Evolutionary conservation across 37 sponge, comb jelly and placozoan genomes (phyloP), one percentile per base, ranked within the genome.

Genomic region (Tethya wilhelma): DNA sequence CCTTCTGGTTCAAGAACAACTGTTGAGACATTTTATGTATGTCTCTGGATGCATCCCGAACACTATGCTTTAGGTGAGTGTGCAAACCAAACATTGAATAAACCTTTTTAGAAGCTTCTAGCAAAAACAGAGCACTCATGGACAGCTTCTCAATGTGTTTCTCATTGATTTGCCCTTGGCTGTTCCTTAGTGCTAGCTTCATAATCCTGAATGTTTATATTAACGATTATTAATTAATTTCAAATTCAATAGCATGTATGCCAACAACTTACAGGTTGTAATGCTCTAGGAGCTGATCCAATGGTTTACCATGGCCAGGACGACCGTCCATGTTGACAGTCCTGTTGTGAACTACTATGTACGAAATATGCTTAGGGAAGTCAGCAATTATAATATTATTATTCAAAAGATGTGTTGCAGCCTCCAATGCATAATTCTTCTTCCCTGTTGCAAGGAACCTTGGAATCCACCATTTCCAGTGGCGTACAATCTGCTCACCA

Each of bases 221-320:
- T n/a, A n/a, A n/a, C n/a, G n/a, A n/a, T n/a, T n/a, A n/a, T n/a
- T n/a, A n/a, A n/a, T n/a, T n/a, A n/a, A n/a, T n/a, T n/a, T n/a
- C n/a, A n/a, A n/a, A n/a, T n/a, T n/a, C n/a, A n/a, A n/a, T n/a
- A n/a, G n/a, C n/a, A n/a, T n/a, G n/a, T n/a, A n/a, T n/a, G n/a
- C n/a, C n/a, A n/a, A n/a, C n/a, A n/a, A n/a, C n/a, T n/a, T n/a
- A n/a, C n/a, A n/a, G n/a, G n/a, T n/a, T n/a, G n/a, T n/a, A 74
- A 55, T 74, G 75, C 37, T 74, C 75, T 59, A 74, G 20, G 7
- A 31, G 34, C 56, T 74, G 75, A 12, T 74, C 75, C 4, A 74
- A n/a, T 55, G 75, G 75, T 36, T 74, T 74, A 2, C 75, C 75
- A 34, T 58, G 60, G 20, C 75, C 75, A 58, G 22, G 8, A 4